Percentiles rank a stretch among this genome's conserved stretches.
Evolutionary conservation across 2,797 vertebrate genomes (phyloP).

Genomic region (Chaenodraco wilsoni): DNA sequence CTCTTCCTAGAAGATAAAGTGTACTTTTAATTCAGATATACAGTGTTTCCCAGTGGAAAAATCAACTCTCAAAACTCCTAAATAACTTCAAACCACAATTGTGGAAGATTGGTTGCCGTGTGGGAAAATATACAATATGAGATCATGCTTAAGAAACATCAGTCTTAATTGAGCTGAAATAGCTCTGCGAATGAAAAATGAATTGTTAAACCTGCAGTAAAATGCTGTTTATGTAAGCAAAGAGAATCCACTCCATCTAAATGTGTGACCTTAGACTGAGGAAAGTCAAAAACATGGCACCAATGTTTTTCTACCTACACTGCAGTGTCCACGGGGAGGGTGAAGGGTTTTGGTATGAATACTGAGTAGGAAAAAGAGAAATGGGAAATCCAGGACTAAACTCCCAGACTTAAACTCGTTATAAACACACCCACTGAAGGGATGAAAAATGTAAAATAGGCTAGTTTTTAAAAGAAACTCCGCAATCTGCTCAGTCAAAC

Average conservation of each 20-base stretch:
- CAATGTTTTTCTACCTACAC: conserved; percentile 31
- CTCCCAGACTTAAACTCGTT: conserved; percentile 74
- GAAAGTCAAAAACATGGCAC: conserved; percentile 22
- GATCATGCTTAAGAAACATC: conserved; percentile 24
- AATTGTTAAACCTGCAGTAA: conserved; percentile 11
- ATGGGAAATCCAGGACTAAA: conserved; percentile 66
- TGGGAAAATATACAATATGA: conserved; percentile 21
- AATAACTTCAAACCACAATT: conserved; percentile 19
- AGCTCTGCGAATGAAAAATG: conserved; percentile 7
- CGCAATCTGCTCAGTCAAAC: conserved; percentile 66
- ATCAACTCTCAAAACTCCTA: conserved; percentile 18
- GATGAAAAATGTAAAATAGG: conserved; percentile 82
- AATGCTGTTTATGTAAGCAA: conserved; percentile 6
- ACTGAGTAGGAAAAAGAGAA: conserved; percentile 64
- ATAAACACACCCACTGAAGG: conserved; percentile 71
- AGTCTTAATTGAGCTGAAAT: conserved; percentile 21
- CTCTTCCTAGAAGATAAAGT: conserved; percentile 14
- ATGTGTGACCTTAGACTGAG: conserved; percentile 32
- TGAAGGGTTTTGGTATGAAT: conserved; percentile 63
- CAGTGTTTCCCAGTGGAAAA: conserved; percentile 11
- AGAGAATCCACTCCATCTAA: conserved; percentile 9
- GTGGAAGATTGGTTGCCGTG: conserved; percentile 24
- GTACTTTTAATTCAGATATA: conserved; percentile 19
- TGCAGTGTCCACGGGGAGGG: conserved; percentile 36
- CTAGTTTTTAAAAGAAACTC: conserved; percentile 74